phyloP scores from a whole-genome alignment of 2,113 vertebrate species.

The Hemicordylus capensis region DNA sequence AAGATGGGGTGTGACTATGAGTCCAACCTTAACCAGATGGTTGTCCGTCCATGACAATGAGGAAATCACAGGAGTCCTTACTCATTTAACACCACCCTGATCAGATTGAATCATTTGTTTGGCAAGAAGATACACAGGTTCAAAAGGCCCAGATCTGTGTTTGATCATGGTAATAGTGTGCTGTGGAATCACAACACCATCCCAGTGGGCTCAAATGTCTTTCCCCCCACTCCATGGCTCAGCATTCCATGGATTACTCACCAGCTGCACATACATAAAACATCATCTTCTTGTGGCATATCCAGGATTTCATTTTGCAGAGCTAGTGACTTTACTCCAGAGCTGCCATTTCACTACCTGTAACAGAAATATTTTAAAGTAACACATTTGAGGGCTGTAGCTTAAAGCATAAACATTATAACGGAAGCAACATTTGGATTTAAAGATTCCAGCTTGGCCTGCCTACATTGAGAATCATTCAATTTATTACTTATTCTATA shows the following conservation, averaged over 20 bases:
- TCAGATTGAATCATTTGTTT: too few relatives aligned
- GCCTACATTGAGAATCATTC: neutral
- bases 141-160: neutral
- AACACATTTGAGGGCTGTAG: neutral
- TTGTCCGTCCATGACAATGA: too few relatives aligned
- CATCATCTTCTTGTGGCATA: neutral
- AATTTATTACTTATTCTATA: neutral
- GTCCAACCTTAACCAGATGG: too few relatives aligned
- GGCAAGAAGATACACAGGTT: too few relatives aligned
- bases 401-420: neutral
- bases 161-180: neutral
- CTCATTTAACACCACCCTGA: too few relatives aligned
- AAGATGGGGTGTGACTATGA: too few relatives aligned
- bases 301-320: neutral
- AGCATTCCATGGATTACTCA: too few relatives aligned
- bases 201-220: neutral
- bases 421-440: neutral
- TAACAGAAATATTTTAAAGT: neutral
- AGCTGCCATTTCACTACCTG: neutral
- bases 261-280: neutral
- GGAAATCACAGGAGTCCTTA: too few relatives aligned
- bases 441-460: neutral
- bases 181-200: neutral
- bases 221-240: neutral
- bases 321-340: neutral